phyloP scores from a whole-genome alignment of 2,888 invertebrate species.

The Synanthedon vespiformis region DNA sequence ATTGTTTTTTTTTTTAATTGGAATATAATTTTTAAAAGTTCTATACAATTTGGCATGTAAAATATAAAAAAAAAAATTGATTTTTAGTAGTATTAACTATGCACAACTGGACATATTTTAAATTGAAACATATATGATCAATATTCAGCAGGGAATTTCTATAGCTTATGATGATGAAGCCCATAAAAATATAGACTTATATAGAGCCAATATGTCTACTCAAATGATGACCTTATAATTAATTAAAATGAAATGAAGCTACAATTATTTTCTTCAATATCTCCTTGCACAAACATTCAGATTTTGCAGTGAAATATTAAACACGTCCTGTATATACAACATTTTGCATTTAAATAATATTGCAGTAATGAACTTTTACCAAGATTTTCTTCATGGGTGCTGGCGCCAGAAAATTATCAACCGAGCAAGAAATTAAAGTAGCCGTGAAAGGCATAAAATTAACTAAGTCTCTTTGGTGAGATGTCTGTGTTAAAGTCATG shows the following conservation, averaged over 20 bases:
- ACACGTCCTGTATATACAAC: conserved; percentile 20
- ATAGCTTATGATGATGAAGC: neutral
- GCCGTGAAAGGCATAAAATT: conserved; percentile 64
- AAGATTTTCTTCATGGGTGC: conserved; percentile 49
- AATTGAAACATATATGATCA: neutral
- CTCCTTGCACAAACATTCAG: too few relatives aligned
- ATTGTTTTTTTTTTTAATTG: too few relatives aligned
- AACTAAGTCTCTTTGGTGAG: conserved; percentile 41
- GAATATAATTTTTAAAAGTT: too few relatives aligned
- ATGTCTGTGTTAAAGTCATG: conserved; percentile 27
- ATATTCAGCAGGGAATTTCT: too few relatives aligned
- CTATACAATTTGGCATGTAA: too few relatives aligned
- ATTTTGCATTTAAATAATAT: conserved; percentile 41
- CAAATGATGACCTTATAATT: too few relatives aligned
- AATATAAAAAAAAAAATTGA: too few relatives aligned
- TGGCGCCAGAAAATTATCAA: conserved; percentile 57
- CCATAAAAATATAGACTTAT: neutral
- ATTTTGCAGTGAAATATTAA: conserved; percentile 19
- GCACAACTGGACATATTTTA: too few relatives aligned
- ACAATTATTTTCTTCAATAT: too few relatives aligned
- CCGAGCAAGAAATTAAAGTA: conserved; percentile 60
- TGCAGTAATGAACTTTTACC: conserved; percentile 32
- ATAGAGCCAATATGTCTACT: too few relatives aligned
- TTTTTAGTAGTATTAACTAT: too few relatives aligned
- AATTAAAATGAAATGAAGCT: too few relatives aligned